Base-by-base conservation (phyloP, 2,888 invertebrate genomes). In the Amphiduros pacificus region DNA sequence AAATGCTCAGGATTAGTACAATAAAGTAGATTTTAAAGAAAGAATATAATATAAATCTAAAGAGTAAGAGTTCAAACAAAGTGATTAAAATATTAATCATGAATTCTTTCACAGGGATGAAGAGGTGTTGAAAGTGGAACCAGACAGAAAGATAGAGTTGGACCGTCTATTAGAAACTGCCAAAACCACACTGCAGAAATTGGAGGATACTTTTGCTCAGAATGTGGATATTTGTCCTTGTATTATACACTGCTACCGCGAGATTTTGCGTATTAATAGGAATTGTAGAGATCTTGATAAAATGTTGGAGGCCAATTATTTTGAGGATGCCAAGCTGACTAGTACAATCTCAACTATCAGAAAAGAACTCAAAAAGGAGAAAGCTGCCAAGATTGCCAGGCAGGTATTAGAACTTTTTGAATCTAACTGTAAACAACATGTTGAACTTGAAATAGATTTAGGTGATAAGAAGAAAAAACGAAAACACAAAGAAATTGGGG, bases 231-330 rank as follows among this genome's bases (percentile, higher is more conserved):
- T 50, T 14, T 54, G 52, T 51, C 64, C 55, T 53, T 66, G 50
- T 58, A 64, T 60, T 56, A 58, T 31, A 55, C 32, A 71, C 50
- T 70, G 71, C 55, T 73, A 74, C 62, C 66, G 71, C 31, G 73
- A 75, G 50, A 71, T 78, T 22, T 68, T 77, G 28, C 66, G 68
- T 24, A 72, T 77, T n/a, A 74, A 76, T 57, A 73, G 71, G 28
- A 67, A 67, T 36, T 59, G 59, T 41, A 73, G 71, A 60, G 74
- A 76, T 51, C 63, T 77, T 27, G 79, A 79, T 63, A 72, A 70
- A 44, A 71, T 76, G 36, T 61, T 76, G n/a, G 73, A 74, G 53
- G 72, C 76, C 1, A 66, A 71, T 14, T 77, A 71, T 61, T 77
- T 77, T 56, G 69, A 71, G 28, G 76, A 75, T 55, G 64, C 72